Percentiles rank a stretch among this genome's conserved stretches.
These are phyloP conservation scores for Florisuga fusca DNA, from an alignment of 2,797 vertebrate genomes.

Conservation along the genomic window DNA sequence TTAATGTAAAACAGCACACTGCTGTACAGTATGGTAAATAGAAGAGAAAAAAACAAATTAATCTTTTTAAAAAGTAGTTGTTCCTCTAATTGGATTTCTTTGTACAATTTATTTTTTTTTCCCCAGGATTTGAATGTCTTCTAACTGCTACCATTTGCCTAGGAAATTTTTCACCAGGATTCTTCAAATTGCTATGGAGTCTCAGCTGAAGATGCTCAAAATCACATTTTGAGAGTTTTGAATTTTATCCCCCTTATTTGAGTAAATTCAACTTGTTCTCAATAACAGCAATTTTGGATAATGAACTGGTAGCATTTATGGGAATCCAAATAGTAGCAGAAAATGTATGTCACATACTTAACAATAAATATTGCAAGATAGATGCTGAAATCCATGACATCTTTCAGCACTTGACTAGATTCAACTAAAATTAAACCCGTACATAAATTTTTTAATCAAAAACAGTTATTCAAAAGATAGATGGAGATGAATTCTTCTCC, in stretches of 20 bases:
- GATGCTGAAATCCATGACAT: not conserved
- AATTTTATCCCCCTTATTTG: not conserved
- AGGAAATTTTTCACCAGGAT: not conserved
- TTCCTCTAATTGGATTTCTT: not conserved
- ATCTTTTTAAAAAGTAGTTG: not conserved
- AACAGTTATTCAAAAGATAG: not conserved
- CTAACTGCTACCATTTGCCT: not conserved
- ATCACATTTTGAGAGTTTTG: not conserved
- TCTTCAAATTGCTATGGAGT: not conserved
- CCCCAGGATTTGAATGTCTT: not conserved
- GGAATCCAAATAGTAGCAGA: not conserved
- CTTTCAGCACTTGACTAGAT: not conserved
- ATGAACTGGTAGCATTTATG: not conserved
- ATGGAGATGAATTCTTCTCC: not conserved
- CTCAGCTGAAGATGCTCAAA: not conserved
- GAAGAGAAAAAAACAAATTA: not conserved
- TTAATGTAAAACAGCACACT: not conserved
- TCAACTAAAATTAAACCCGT: not conserved
- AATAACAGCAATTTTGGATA: not conserved
- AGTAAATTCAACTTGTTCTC: not conserved
- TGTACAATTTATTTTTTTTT: not conserved
- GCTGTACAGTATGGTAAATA: not conserved
- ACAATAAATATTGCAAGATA: not conserved
- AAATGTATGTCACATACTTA: not conserved
- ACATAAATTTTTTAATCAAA: not conserved